These are phyloP conservation scores for Chelonus insularis DNA, from an alignment of 1,140 invertebrate species.

Conservation along the genomic window DNA sequence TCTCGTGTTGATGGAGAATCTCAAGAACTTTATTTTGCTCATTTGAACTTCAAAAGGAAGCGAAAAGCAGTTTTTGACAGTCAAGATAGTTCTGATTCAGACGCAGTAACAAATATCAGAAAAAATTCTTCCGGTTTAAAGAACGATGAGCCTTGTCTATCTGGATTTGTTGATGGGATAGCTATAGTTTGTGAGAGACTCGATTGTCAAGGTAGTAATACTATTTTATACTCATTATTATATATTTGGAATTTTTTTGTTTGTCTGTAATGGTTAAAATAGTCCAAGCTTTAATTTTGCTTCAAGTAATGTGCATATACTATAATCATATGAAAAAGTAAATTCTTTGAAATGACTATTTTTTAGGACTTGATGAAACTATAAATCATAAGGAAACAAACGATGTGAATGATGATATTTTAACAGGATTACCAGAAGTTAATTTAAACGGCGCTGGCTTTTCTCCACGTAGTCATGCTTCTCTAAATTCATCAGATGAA, in stretches of 20 bases:
- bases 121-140: background rate
- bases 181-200: too few species aligned
- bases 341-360: too few species aligned
- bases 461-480: constrained; percentile 31
- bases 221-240: too few species aligned
- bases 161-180: constrained; percentile 6
- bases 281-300: too few species aligned
- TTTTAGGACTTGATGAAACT: too few species aligned
- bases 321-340: too few species aligned
- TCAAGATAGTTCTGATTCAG: background rate
- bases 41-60: constrained; percentile 28
- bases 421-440: constrained; percentile 39
- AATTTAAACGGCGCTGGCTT: constrained; percentile 37
- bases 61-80: constrained; percentile 28
- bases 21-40: constrained; percentile 32
- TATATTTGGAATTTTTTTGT: too few species aligned
- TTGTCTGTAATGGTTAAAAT: too few species aligned
- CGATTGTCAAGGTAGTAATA: too few species aligned
- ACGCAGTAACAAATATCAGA: background rate
- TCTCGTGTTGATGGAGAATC: constrained; percentile 18
- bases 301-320: too few species aligned
- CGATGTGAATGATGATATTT: constrained; percentile 36
- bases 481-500: constrained; percentile 11
- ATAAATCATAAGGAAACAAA: background rate
- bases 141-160: background rate